phyloP scores from a whole-genome alignment of 2,113 vertebrate genomes.

The Isurus oxyrinchus region DNA sequence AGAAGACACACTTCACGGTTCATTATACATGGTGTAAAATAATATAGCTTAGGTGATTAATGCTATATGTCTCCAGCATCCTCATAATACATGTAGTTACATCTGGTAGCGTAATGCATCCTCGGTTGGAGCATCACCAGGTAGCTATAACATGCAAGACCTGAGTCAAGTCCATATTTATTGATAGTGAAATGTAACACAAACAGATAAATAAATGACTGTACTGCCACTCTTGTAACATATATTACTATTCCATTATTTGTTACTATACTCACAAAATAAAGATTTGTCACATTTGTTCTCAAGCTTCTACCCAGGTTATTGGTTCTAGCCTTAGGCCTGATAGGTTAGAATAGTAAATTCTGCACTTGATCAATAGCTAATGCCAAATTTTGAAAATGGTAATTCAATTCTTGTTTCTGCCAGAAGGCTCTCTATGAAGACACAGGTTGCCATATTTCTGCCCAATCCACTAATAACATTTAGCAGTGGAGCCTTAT shows the following conservation, averaged over 20 bases:
- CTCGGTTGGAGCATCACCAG: neutral
- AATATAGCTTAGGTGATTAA: neutral
- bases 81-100: neutral
- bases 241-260: neutral
- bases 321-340: neutral
- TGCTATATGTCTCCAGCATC: neutral
- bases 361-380: neutral
- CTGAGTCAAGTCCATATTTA: neutral
- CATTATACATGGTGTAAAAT: neutral
- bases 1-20: neutral
- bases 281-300: neutral
- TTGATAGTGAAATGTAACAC: neutral
- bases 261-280: neutral
- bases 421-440: neutral
- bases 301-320: neutral
- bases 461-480: neutral
- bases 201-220: neutral
- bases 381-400: neutral
- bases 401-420: neutral
- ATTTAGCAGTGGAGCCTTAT: neutral
- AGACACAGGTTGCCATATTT: neutral
- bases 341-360: neutral
- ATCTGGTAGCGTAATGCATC: neutral
- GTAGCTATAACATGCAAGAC: neutral
- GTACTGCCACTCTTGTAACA: neutral